phyloP scores from a whole-genome alignment of 2,888 invertebrate species.

The Hypomecis punctinalis region DNA sequence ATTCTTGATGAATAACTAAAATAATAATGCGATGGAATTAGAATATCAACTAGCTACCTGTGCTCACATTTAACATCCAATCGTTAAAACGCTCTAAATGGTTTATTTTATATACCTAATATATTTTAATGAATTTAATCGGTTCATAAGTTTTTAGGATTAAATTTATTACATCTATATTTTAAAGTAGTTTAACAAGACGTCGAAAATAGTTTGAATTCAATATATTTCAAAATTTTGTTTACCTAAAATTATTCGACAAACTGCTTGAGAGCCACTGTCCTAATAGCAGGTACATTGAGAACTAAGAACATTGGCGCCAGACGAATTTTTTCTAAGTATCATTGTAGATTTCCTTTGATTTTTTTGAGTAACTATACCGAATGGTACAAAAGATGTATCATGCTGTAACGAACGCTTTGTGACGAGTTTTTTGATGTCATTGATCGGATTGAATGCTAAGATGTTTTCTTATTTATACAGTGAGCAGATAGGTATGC shows the following conservation, averaged over 20 bases:
- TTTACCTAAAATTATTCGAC: background rate
- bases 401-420: slow-evolving; percentile 1
- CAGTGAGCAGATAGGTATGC: no score
- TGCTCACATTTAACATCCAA: slow-evolving; percentile 8
- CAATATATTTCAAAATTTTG: no score
- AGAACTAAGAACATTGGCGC: slow-evolving; percentile 63
- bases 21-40: slow-evolving; percentile 17
- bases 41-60: slow-evolving; percentile 23
- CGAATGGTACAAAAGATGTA: slow-evolving; percentile 23
- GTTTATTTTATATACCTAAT: slow-evolving; percentile 4
- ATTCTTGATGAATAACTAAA: slow-evolving; percentile 28
- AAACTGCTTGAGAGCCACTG: slow-evolving; percentile 56
- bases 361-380: slow-evolving; percentile 34
- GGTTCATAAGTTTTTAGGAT: slow-evolving; percentile 6
- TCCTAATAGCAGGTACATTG: slow-evolving; percentile 54
- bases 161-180: slow-evolving; percentile 4
- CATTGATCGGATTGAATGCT: slow-evolving; percentile 12
- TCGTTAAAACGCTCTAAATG: slow-evolving; percentile 8
- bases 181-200: background rate
- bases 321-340: slow-evolving; percentile 64
- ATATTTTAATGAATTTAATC: slow-evolving; percentile 14
- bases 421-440: slow-evolving; percentile 18
- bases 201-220: background rate
- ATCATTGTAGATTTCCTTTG: slow-evolving; percentile 56
- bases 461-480: background rate